Base-by-base conservation (phyloP, 2,113 vertebrate genomes). In the Ptychochromis oligacanthus region DNA sequence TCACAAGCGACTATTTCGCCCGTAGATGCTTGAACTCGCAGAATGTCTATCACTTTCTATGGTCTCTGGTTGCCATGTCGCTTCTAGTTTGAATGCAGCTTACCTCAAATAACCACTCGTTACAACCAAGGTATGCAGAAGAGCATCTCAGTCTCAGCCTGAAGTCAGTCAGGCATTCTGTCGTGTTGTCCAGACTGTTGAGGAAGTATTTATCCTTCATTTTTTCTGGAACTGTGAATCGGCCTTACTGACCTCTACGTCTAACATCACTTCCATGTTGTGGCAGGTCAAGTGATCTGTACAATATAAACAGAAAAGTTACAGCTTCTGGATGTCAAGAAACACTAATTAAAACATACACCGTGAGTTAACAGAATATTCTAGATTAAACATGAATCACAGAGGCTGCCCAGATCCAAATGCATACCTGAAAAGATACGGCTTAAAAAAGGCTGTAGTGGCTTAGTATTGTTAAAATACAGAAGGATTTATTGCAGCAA, bases 401-500 rank as follows among this genome's bases (percentile, higher is more conserved):
- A 31, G 26, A 54, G 11, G 67, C 46, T 54, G 67, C 67, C 67
- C 67, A 72, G 67, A 72, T 46, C 46, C 46, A n/a, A 54, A 72
- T 18, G 26, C 18, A 72, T 72, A 52, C 43, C 65, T 13, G 65
- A 52, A 70, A 72, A 72, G 24, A 72, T 26, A 54, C 46, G 12
- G 26, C 17, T 72, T 52, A 72, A 72, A n/a, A 58, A 49, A 60
- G 31, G 14, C 20, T 38, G 22, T 14, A 38, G 56, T 75, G 80
- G 9, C 34, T 64, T 64, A 15, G 31, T 43, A 0, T 20, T 22
- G 56, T 15, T 61, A 56, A 26, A 77, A 24, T n/a, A 17, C 18
- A 9, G 18, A 65, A 54, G 12, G 28, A 59, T 76, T 72, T 46
- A 77, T 49, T 58, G 82, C 15, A 38, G 56, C 78, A 77, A 79